Evolutionary conservation across 1,140 invertebrate species (phyloP), one percentile per base, ranked within the genome.

Genomic region (Argopecten irradians): DNA sequence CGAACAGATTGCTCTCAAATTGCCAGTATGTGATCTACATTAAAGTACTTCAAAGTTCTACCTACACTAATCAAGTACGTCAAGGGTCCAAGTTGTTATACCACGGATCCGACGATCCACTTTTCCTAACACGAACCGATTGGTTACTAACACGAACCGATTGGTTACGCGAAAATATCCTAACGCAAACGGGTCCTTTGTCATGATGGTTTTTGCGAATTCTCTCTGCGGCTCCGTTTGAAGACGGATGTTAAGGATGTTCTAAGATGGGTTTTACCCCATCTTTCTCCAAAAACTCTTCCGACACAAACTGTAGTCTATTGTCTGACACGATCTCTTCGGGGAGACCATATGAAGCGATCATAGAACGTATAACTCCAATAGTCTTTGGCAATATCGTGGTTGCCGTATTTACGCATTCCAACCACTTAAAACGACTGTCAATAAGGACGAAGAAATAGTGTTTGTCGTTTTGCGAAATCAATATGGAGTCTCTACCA

Each of bases 401-500:
- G 13, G 82, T 83, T 82, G 87, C 85, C 39, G 82, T 88, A 33
- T 33, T n/a, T 0, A 86, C 82, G 8, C 96, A 92, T 90, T 96
- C 95, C 16, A 94, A 90, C 94, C 95, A 96, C 89, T 95, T 95
- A 0, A 94, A 95, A 88, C 92, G 94, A 7, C 94, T 87, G 92
- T 96, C 96, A 7, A 95, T 92, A 1, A 95, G 87, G n/a, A 96
- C 92, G 8, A 96, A 85, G 89, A 95, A 96, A 91, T 88, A 87
- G 0, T 28, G 82, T 34, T 85, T 82, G 16, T 43, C 36, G 5
- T 71, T 96, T 95, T 5, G 95, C 94, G 90, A 96, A 96, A 91
- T 96, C 96, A 0, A 95, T 92, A 89, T 96, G 96, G 0, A 96
- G 83, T 84, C 96, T 87, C 36, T 94, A 90, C 94, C 95, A 96